Evolutionary conservation across 2,113 vertebrate genomes (phyloP), one percentile per base, ranked within the genome.

Genomic region (Prolemur simus): DNA sequence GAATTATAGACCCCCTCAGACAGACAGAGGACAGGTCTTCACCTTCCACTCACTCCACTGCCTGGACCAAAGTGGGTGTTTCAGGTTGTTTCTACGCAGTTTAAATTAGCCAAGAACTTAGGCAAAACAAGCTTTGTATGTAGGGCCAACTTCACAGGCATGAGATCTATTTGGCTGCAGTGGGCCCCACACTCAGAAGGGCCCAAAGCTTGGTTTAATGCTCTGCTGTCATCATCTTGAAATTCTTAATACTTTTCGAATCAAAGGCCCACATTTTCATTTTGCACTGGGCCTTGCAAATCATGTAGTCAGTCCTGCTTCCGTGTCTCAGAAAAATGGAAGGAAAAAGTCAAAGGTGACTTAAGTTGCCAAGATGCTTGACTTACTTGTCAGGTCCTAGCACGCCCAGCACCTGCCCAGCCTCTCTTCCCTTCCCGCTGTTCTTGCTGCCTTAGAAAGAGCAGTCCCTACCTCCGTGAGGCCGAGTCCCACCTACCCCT

Each of bases 351-450:
- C 25, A 77, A 47, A 88, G 11, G 4, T 76, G 34, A 77, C 25
- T 63, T 34, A 63, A 60, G 56, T 54, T 47, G 49, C 14, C 60
- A 58, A 60, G 42, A 64, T 45, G 1, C 39, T 73, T 63, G 32
- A 3, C 47, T 84, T 58, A 15, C 8, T 18, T 27, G 20, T 34
- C 32, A 74, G 49, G 66, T 47, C 60, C 39, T 39, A 32, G 21
- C 2, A 15, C 0, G 3, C 6, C 9, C 49, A 13, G 6, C 1
- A 47, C 9, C 25, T 47, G 25, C 2, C 27, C 0, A 0, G 5
- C 8, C 6, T 54, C 47, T 39, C 6, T 27, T 81, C 37, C 32
- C 45, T 90, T 87, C 69, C 23, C 85, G 0, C n/a, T 78, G 1
- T 13, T n/a, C 11, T 5, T 2, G 12, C 15, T 71, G 23, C 5